Conservation (phyloP, 2,113 vertebrate genomes). For the Onychostoma macrolepis region DNA sequence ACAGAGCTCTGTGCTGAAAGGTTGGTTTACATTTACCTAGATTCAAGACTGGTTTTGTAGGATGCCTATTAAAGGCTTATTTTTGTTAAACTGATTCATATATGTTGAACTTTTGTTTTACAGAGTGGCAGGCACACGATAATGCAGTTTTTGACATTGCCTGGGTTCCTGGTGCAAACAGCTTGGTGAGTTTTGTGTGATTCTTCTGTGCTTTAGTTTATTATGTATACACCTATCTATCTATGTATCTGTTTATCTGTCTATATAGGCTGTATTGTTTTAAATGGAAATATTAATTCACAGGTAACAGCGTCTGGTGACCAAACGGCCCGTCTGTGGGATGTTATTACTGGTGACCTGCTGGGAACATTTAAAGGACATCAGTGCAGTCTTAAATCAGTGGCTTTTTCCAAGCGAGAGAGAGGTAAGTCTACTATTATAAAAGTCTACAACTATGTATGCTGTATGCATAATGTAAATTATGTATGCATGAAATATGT, state of each 20-base stretch:
- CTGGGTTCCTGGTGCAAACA: slow-evolving; percentile 91
- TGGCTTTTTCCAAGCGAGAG: slow-evolving; percentile 88
- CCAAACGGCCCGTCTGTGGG: slow-evolving; percentile 94
- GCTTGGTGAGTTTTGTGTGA: slow-evolving; percentile 80
- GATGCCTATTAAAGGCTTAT: neutral
- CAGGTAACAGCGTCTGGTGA: slow-evolving; percentile 97
- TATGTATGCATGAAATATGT: neutral
- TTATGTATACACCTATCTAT: too few relatives aligned
- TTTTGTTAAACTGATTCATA: neutral
- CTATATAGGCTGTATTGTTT: neutral
- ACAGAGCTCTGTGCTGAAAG: slow-evolving; percentile 80
- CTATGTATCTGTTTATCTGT: too few relatives aligned
- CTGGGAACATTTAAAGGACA: slow-evolving; percentile 93
- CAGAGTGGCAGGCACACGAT: slow-evolving; percentile 95
- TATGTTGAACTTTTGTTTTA: slow-evolving; percentile 38
- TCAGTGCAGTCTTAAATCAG: slow-evolving; percentile 96
- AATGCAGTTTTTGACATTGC: slow-evolving; percentile 97
- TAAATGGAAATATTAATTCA: slow-evolving; percentile 25
- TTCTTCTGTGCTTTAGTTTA: too few relatives aligned
- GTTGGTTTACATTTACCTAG: slow-evolving; percentile 63
- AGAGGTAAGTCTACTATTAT: slow-evolving; percentile 79
- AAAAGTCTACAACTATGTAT: neutral
- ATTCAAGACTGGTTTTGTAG: neutral
- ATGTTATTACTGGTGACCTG: slow-evolving; percentile 85
- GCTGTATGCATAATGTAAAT: neutral